Conservation (phyloP, 2,888 invertebrate species). For the Cynaeus angustus region DNA sequence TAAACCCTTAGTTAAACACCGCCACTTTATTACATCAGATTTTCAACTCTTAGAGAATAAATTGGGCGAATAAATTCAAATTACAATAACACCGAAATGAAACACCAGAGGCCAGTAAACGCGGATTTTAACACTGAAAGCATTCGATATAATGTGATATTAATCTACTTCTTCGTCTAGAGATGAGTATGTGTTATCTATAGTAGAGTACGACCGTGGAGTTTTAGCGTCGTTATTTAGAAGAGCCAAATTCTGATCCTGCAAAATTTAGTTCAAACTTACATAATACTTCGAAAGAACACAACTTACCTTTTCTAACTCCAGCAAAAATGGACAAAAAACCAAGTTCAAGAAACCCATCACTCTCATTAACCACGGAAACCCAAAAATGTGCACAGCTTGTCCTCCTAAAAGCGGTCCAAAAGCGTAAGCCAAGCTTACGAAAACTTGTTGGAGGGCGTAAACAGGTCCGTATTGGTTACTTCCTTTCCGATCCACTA, state of each 20-base stretch:
- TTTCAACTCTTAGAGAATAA: conserved; percentile 41
- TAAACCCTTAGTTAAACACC: conserved; percentile 42
- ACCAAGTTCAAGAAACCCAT: conserved; percentile 81
- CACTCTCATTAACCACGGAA: conserved; percentile 83
- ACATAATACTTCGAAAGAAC: too few relatives aligned
- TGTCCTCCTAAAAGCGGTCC: conserved; percentile 86
- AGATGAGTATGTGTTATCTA: conserved; percentile 38
- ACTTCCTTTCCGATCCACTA: conserved; percentile 78
- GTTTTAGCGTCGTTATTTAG: conserved; percentile 12
- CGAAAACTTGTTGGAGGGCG: conserved; percentile 87
- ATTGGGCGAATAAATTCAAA: conserved; percentile 38
- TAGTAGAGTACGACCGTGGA: conserved; percentile 33
- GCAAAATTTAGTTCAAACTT: neutral
- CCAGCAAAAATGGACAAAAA: conserved; percentile 80
- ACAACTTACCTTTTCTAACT: conserved; percentile 68
- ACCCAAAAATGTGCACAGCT: conserved; percentile 80
- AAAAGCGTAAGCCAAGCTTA: conserved; percentile 86
- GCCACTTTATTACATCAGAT: conserved; percentile 47
- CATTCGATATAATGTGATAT: neutral
- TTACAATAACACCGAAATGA: conserved; percentile 7
- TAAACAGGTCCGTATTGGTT: conserved; percentile 87
- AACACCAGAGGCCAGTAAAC: neutral
- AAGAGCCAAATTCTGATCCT: conserved; percentile 9
- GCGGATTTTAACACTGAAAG: conserved; percentile 3
- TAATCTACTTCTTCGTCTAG: conserved; percentile 27